phyloP scores from a whole-genome alignment of 2,797 vertebrate species.

The Pelodytes ibericus region DNA sequence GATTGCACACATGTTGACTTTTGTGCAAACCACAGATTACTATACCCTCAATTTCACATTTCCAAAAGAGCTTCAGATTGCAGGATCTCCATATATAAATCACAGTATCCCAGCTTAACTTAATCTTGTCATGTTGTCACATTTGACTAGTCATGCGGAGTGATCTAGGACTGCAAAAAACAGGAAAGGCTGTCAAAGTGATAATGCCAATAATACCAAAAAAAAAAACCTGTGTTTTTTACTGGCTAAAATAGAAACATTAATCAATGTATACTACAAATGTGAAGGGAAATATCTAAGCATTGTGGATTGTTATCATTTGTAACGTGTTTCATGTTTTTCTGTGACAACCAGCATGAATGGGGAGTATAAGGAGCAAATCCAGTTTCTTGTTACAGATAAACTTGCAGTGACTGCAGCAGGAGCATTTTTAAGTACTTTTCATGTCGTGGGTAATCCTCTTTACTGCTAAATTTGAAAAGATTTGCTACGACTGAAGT shows the following conservation, averaged over 20 bases:
- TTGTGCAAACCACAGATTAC: constrained; percentile 49
- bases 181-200: constrained; percentile 58
- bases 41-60: constrained; percentile 52
- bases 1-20: constrained; percentile 46
- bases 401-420: constrained; percentile 29
- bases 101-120: constrained; percentile 59
- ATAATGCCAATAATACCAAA: constrained; percentile 59
- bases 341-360: constrained; percentile 22
- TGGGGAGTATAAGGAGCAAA: constrained; percentile 9
- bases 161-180: constrained; percentile 62
- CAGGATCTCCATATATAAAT: constrained; percentile 65
- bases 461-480: constrained; percentile 41
- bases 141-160: constrained; percentile 62
- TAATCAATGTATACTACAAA: constrained; percentile 53
- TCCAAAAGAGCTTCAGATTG: constrained; percentile 60
- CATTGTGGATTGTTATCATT: constrained; percentile 56
- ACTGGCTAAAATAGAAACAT: constrained; percentile 48
- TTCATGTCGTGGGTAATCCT: constrained; percentile 26
- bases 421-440: constrained; percentile 28
- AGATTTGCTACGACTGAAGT: constrained; percentile 24
- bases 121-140: constrained; percentile 70
- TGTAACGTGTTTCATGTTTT: constrained; percentile 43
- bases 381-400: constrained; percentile 30
- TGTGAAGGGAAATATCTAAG: constrained; percentile 44
- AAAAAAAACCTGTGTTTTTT: constrained; percentile 54